A percentile compares a stretch with the other conserved stretches of the same genome.
Conservation (phyloP, 2,797 vertebrate species). For the Chelon labrosus region DNA sequence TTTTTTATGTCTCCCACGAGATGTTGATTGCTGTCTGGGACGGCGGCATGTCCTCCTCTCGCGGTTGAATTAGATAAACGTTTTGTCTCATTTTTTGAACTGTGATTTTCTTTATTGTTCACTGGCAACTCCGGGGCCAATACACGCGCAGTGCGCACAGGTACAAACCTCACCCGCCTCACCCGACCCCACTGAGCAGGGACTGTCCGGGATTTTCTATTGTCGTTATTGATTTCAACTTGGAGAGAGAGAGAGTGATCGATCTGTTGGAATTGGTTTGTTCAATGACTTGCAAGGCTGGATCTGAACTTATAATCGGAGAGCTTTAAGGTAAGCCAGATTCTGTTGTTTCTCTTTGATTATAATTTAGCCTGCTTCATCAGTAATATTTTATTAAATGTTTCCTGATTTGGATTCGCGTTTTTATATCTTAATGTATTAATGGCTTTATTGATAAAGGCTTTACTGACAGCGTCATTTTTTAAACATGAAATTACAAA, state of each 20-base stretch:
- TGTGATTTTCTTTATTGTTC: conserved; percentile 22
- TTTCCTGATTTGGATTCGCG: conserved; percentile 6
- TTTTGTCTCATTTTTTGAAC: background rate
- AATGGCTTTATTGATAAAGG: background rate
- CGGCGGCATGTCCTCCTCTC: conserved; percentile 24
- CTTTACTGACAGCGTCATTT: background rate
- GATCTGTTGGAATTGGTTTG: conserved; percentile 72
- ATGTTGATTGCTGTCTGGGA: conserved; percentile 56
- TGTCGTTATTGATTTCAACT: conserved; percentile 54
- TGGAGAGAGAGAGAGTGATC: conserved; percentile 58
- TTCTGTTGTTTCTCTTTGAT: background rate
- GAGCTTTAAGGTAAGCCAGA: conserved; percentile 70
- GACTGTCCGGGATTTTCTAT: conserved; percentile 67
- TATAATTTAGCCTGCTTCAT: background rate
- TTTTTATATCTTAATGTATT: background rate
- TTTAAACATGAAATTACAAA: background rate
- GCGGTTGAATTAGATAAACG: conserved; percentile 46
- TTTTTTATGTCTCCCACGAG: conserved; percentile 35
- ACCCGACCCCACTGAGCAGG: conserved; percentile 42
- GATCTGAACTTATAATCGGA: conserved; percentile 68
- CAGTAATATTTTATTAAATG: background rate
- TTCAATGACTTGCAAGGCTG: conserved; percentile 71
- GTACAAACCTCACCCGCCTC: conserved; percentile 58
- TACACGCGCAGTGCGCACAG: conserved; percentile 68
- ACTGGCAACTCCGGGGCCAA: conserved; percentile 56